These are phyloP conservation scores for Oncopeltus fasciatus DNA, from an alignment of 1,140 invertebrate genomes.

Conservation along the genomic window DNA sequence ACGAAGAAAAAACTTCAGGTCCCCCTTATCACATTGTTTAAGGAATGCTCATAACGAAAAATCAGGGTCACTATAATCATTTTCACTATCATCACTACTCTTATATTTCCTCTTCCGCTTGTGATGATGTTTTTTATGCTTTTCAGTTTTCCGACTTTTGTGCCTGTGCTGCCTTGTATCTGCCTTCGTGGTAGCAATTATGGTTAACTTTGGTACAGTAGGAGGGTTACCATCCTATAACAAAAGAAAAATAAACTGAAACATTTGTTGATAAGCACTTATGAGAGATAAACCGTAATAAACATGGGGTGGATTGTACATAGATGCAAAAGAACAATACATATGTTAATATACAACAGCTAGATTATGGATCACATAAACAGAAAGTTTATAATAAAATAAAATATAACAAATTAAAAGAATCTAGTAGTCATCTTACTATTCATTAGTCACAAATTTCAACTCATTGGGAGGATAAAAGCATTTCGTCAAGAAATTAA, in stretches of 20 bases:
- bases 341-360: too few relatives aligned
- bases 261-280: too few relatives aligned
- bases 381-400: too few relatives aligned
- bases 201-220: conserved; percentile 39
- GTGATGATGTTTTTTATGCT: conserved; percentile 51
- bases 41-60: conserved; percentile 35
- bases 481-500: too few relatives aligned
- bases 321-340: too few relatives aligned
- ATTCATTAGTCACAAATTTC: too few relatives aligned
- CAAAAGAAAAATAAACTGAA: neutral
- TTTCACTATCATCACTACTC: conserved; percentile 46
- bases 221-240: conserved; percentile 28
- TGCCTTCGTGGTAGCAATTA: conserved; percentile 34
- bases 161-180: conserved; percentile 38
- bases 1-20: neutral
- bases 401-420: too few relatives aligned
- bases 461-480: too few relatives aligned
- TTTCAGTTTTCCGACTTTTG: conserved; percentile 37
- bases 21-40: conserved; percentile 6
- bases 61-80: conserved; percentile 54
- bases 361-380: too few relatives aligned
- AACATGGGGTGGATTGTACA: too few relatives aligned
- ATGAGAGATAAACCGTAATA: too few relatives aligned
- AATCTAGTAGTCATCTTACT: too few relatives aligned
- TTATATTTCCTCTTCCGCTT: conserved; percentile 45